Evolutionary conservation across 2,797 vertebrate species (phyloP).

Genomic region (Acomys russatus): DNA sequence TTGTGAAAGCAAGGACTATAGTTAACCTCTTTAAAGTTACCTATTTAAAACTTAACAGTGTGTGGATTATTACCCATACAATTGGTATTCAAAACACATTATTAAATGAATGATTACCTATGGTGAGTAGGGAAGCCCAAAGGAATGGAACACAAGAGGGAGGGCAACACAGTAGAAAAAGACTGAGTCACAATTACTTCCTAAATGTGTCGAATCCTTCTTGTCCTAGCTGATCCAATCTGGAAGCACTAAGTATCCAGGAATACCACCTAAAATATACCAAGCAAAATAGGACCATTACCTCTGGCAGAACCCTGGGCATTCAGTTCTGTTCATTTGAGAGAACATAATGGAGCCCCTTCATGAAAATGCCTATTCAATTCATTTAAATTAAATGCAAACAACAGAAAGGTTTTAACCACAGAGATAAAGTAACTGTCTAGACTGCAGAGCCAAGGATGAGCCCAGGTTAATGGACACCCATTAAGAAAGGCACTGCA

Average conservation of each 20-base stretch:
- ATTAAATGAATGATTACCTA: constrained; percentile 46
- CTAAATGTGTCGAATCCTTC: background rate
- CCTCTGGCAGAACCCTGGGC: background rate
- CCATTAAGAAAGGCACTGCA: constrained; percentile 18
- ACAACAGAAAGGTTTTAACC: constrained; percentile 55
- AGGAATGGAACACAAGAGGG: background rate
- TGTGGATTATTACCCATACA: background rate
- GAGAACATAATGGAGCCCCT: constrained; percentile 6
- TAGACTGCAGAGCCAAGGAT: constrained; percentile 63
- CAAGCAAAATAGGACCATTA: constrained; percentile 23
- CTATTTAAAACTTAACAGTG: background rate
- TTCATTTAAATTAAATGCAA: constrained; percentile 61
- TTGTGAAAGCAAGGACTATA: background rate
- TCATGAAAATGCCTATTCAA: constrained; percentile 66
- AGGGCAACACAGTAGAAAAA: background rate
- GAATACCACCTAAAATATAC: constrained; percentile 16
- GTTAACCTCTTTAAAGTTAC: constrained; percentile 29
- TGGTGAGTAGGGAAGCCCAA: background rate
- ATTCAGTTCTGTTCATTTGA: background rate
- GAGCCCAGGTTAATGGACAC: constrained; percentile 35
- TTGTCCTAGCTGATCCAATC: background rate
- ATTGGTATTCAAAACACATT: constrained; percentile 20
- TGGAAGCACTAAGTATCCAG: background rate
- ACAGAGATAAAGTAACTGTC: constrained; percentile 62
- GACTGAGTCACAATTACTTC: constrained; percentile 30